Percentiles rank a stretch among this genome's conserved stretches.
phyloP scores from a whole-genome alignment of 2,113 vertebrate species.

The Tupaia chinensis region DNA sequence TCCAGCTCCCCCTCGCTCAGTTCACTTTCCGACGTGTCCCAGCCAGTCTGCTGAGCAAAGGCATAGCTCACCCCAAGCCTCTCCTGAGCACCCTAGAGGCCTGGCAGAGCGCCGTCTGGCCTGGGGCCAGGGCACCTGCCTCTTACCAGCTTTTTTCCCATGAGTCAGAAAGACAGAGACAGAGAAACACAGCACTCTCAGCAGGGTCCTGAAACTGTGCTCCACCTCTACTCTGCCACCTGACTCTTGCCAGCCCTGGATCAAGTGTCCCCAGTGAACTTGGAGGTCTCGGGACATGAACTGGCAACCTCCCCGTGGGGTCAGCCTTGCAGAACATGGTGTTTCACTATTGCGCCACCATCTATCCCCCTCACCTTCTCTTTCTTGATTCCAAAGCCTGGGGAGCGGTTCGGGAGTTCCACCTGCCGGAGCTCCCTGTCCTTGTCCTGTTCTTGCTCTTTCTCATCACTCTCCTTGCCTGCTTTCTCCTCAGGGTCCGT shows the following conservation, averaged over 20 bases:
- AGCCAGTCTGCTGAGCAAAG: slow-evolving; percentile 85
- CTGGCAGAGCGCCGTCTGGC: not conserved
- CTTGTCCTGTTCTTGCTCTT: slow-evolving; percentile 81
- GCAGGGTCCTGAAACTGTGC: too few species aligned
- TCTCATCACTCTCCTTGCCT: slow-evolving; percentile 81
- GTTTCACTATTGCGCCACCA: too few species aligned
- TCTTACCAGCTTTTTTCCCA: too few species aligned
- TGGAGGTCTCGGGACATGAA: too few species aligned
- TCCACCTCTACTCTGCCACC: too few species aligned
- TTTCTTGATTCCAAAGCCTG: slow-evolving; percentile 83
- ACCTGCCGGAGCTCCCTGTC: slow-evolving; percentile 79
- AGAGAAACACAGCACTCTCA: too few species aligned
- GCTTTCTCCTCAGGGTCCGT: slow-evolving; percentile 83
- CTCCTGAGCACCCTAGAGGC: not conserved
- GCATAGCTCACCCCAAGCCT: slow-evolving; percentile 60
- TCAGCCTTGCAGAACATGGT: too few species aligned
- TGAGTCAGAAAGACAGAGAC: too few species aligned
- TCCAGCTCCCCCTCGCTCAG: slow-evolving; percentile 89
- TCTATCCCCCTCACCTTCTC: slow-evolving; percentile 84
- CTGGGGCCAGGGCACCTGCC: not conserved
- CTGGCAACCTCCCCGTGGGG: too few species aligned
- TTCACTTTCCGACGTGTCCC: slow-evolving; percentile 89
- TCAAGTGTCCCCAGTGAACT: too few species aligned
- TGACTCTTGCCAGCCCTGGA: too few species aligned
- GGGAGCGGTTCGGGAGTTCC: slow-evolving; percentile 81